phyloP scores from a whole-genome alignment of 1,140 invertebrate genomes.

The Drosophila kurseongensis region DNA sequence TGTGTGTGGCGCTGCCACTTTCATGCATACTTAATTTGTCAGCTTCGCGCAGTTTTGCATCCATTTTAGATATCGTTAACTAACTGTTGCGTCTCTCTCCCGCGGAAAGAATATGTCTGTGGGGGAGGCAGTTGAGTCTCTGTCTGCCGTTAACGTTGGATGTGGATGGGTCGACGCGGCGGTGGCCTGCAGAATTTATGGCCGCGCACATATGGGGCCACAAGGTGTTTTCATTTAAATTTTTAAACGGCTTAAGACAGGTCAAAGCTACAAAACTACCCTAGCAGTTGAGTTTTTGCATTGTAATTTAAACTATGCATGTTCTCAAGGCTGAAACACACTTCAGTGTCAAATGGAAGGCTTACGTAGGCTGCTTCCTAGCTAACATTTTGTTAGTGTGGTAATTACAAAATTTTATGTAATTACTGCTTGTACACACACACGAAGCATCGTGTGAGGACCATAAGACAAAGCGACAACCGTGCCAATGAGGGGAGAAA shows the following conservation, averaged over 20 bases:
- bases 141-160: slow-evolving; percentile 8
- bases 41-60: slow-evolving; percentile 64
- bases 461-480: slow-evolving; percentile 37
- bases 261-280: slow-evolving; percentile 7
- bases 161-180: slow-evolving; percentile 3
- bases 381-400: slow-evolving; percentile 48
- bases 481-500: slow-evolving; percentile 65
- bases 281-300: slow-evolving; percentile 60
- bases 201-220: slow-evolving; percentile 54
- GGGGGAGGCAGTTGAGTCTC: not conserved
- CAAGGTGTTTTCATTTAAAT: slow-evolving; percentile 73
- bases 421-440: slow-evolving; percentile 39
- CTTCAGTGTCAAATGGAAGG: slow-evolving; percentile 11
- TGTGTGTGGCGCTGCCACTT: slow-evolving; percentile 31
- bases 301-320: slow-evolving; percentile 67
- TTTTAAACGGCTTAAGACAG: slow-evolving; percentile 62
- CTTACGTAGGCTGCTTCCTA: slow-evolving; percentile 41
- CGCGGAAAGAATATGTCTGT: not conserved
- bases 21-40: slow-evolving; percentile 80
- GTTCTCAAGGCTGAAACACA: slow-evolving; percentile 25
- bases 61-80: slow-evolving; percentile 63
- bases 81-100: slow-evolving; percentile 65
- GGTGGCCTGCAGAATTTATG: slow-evolving; percentile 64
- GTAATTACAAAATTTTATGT: slow-evolving; percentile 83
- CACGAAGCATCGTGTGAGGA: slow-evolving; percentile 12